Percentiles rank a stretch among this genome's conserved stretches.
Evolutionary conservation across 2,113 vertebrate species (phyloP).

Genomic region (Corydoras sp.): DNA sequence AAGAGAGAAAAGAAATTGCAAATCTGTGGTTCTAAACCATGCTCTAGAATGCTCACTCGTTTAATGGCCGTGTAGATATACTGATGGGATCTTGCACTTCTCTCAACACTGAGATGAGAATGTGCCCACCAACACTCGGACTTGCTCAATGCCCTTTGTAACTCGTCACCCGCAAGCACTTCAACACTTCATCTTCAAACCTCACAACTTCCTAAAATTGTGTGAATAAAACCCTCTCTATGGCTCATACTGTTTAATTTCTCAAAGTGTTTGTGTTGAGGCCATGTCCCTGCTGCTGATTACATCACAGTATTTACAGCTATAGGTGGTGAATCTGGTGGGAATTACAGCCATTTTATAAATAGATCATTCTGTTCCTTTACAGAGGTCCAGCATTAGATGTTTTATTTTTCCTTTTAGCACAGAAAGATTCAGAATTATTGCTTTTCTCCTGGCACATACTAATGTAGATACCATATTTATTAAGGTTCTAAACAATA

Average conservation of each 20-base stretch:
- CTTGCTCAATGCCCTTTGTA: not conserved
- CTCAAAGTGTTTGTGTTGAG: not conserved
- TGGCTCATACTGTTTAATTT: not conserved
- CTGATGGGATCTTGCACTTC: not conserved
- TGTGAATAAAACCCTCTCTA: conserved; percentile 1
- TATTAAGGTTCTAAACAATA: too few species aligned
- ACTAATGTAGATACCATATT: too few species aligned
- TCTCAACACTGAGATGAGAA: not conserved
- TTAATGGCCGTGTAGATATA: not conserved
- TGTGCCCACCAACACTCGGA: not conserved
- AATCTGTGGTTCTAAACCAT: not conserved
- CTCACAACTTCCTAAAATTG: not conserved
- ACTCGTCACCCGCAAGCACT: not conserved
- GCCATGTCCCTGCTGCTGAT: not conserved
- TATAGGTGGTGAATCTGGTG: not conserved
- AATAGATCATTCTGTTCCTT: too few species aligned
- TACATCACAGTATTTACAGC: not conserved
- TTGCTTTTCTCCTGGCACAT: too few species aligned
- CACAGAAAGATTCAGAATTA: too few species aligned
- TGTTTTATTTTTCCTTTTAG: too few species aligned
- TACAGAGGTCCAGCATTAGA: too few species aligned
- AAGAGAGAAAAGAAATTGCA: not conserved
- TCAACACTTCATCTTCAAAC: not conserved
- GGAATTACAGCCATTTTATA: not conserved
- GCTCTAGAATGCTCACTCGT: not conserved